phyloP scores from a whole-genome alignment of 2,797 vertebrate genomes.

The Alcedo quadribrachys region DNA sequence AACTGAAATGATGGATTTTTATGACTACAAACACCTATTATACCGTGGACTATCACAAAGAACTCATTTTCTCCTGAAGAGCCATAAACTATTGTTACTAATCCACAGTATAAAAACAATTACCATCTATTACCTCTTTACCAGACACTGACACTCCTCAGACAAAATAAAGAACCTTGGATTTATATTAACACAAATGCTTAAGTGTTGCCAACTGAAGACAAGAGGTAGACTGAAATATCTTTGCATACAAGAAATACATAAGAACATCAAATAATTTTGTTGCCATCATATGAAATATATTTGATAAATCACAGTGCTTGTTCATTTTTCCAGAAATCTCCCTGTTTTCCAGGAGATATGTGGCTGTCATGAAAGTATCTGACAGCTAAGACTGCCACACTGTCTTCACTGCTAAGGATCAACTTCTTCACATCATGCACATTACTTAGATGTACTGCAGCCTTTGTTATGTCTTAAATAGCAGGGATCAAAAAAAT shows the following conservation, averaged over 20 bases:
- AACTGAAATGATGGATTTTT: slow-evolving; percentile 48
- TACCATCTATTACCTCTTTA: background rate
- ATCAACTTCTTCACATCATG: background rate
- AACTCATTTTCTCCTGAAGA: slow-evolving; percentile 32
- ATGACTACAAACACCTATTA: slow-evolving; percentile 44
- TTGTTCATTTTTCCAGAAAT: background rate
- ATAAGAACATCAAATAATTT: background rate
- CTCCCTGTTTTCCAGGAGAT: background rate
- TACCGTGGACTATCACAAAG: slow-evolving; percentile 8
- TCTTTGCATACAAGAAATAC: background rate
- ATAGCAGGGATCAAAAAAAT: background rate
- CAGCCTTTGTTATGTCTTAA: background rate
- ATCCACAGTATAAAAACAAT: slow-evolving; percentile 26
- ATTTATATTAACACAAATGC: background rate
- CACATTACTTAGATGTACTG: background rate
- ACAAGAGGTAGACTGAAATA: background rate
- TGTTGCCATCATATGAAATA: background rate
- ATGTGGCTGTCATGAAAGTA: background rate
- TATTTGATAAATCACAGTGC: background rate
- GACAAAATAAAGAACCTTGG: background rate
- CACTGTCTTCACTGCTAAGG: background rate
- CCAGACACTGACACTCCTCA: background rate
- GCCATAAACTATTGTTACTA: slow-evolving; percentile 30
- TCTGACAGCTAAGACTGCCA: background rate
- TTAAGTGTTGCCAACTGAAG: background rate